phyloP scores from a whole-genome alignment of 2,797 vertebrate genomes.

The Carapus acus region DNA sequence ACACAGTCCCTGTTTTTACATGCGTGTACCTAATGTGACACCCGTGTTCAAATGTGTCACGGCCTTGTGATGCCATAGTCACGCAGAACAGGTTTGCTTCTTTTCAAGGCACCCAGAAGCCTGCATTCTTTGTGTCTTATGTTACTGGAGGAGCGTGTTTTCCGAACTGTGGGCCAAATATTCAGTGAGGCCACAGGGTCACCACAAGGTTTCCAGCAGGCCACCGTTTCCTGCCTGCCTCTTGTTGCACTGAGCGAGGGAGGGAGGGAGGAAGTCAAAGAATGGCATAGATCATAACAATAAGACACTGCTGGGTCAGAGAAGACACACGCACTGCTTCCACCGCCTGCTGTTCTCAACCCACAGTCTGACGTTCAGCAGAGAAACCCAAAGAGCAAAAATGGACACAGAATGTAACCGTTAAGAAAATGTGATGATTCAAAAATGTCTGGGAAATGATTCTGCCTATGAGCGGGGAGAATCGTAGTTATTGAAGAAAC shows the following conservation, averaged over 20 bases:
- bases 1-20: too few species aligned
- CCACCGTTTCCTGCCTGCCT: constrained; percentile 58
- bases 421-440: constrained; percentile 7
- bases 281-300: constrained; percentile 29
- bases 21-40: constrained; percentile 1
- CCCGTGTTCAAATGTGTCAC: constrained; percentile 4
- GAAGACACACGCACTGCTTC: constrained; percentile 15
- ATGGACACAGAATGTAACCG: constrained; percentile 2
- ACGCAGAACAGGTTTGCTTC: constrained; percentile 16
- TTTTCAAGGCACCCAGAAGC: constrained; percentile 9
- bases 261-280: constrained; percentile 36
- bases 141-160: constrained; percentile 35
- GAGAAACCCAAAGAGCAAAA: constrained; percentile 10
- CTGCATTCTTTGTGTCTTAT: constrained; percentile 20
- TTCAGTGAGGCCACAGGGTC: constrained; percentile 43
- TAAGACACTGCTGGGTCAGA: constrained; percentile 32
- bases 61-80: constrained; percentile 7
- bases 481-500: constrained; percentile 54
- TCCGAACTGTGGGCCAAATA: constrained; percentile 28
- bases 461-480: constrained; percentile 39
- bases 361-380: constrained; percentile 8
- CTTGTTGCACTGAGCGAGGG: constrained; percentile 56
- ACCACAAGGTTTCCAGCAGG: constrained; percentile 52
- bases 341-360: constrained; percentile 17
- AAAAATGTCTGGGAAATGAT: constrained; percentile 20